These are phyloP conservation scores for Glaucidium brasilianum DNA, from an alignment of 2,113 vertebrate genomes.

Conservation along the genomic window DNA sequence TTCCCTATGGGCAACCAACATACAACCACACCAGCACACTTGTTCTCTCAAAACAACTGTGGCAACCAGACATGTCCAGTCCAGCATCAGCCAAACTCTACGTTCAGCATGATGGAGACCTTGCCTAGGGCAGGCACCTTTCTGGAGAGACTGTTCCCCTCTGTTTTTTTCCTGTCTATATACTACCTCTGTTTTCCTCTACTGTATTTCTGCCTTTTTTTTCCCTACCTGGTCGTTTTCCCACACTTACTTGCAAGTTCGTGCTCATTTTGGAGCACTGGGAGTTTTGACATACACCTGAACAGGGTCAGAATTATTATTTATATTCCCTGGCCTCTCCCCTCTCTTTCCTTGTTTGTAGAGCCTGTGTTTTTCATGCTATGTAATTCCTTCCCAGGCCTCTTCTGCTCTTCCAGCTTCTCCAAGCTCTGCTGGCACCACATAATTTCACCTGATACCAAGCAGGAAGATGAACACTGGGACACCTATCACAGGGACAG, in stretches of 20 bases:
- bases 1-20: background rate
- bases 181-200: background rate
- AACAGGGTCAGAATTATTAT: background rate
- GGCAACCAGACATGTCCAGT: accelerated
- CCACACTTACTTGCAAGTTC: background rate
- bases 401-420: background rate
- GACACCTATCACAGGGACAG: background rate
- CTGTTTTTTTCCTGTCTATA: background rate
- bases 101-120: background rate
- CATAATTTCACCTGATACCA: accelerated
- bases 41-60: background rate
- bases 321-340: background rate
- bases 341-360: background rate
- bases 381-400: background rate
- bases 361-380: background rate
- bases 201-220: background rate
- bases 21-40: background rate
- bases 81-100: background rate
- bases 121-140: background rate
- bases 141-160: background rate
- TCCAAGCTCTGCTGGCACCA: background rate
- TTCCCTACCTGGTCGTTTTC: background rate
- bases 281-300: background rate
- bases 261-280: background rate
- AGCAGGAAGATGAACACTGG: background rate